phyloP scores from a whole-genome alignment of 2,888 invertebrate genomes.

The Mimumesa dahlbomi region DNA sequence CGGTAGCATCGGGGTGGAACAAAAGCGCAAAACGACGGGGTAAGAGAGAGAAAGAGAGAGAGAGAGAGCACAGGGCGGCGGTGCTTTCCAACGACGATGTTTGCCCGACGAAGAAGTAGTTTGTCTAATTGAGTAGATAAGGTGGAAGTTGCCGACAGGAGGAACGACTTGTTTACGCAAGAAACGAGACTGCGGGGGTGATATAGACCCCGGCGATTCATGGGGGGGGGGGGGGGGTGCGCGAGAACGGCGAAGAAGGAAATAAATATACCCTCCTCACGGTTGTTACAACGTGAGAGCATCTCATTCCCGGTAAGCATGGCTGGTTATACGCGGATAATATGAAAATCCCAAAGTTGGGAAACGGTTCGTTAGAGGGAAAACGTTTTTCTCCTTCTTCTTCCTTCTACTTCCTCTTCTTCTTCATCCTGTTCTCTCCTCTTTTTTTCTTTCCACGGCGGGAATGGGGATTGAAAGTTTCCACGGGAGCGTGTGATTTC shows the following conservation, averaged over 20 bases:
- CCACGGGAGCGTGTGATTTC: too few relatives aligned
- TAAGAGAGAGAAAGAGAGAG: not conserved
- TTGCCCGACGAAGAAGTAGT: conserved; percentile 62
- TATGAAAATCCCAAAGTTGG: too few relatives aligned
- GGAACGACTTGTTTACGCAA: conserved; percentile 68
- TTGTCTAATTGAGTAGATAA: conserved; percentile 72
- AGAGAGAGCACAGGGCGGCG: conserved; percentile 15
- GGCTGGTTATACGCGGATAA: too few relatives aligned
- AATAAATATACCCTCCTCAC: not conserved
- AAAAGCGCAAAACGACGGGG: conserved; percentile 21
- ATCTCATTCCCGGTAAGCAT: too few relatives aligned
- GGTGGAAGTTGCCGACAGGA: conserved; percentile 56
- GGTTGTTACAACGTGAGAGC: too few relatives aligned
- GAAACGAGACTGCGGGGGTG: conserved; percentile 42
- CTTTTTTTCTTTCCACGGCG: too few relatives aligned
- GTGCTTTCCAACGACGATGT: conserved; percentile 46
- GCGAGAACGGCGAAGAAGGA: not conserved
- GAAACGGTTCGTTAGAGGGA: too few relatives aligned
- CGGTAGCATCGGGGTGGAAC: conserved; percentile 7
- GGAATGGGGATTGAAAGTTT: too few relatives aligned
- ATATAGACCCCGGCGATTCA: conserved; percentile 24
- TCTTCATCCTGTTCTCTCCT: too few relatives aligned
- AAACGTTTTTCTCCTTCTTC: too few relatives aligned
- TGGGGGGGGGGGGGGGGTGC: too few relatives aligned
- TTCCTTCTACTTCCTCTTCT: too few relatives aligned